Evolutionary conservation across 2,113 vertebrate species (phyloP).

Genomic region (Tyto alba): DNA sequence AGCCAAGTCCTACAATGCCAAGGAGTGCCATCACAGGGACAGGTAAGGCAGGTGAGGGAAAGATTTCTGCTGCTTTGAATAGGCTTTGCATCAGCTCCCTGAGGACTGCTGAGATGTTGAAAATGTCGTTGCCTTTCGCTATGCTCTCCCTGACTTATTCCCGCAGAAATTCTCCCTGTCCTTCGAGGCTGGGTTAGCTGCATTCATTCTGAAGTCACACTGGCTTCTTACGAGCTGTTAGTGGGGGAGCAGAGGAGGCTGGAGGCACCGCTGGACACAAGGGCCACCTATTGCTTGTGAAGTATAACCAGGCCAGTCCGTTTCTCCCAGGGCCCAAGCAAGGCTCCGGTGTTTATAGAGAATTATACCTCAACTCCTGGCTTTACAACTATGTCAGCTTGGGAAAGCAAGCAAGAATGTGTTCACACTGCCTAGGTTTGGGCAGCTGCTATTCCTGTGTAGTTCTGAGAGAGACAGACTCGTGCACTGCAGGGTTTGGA

Average conservation of each 20-base stretch:
- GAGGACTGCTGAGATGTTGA: neutral
- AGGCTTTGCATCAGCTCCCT: neutral
- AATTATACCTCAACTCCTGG: neutral
- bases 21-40: rapidly evolving
- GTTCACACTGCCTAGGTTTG: no score
- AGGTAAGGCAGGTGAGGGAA: neutral
- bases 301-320: rapidly evolving
- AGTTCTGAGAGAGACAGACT: neutral
- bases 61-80: neutral
- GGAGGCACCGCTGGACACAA: neutral
- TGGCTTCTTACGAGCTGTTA: no score
- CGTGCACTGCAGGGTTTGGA: neutral
- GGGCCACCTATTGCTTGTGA: no score
- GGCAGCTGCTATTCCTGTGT: neutral
- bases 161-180: neutral
- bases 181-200: neutral
- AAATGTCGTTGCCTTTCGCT: neutral
- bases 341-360: neutral
- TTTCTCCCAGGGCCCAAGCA: neutral
- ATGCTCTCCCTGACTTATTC: neutral
- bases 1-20: rapidly evolving
- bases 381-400: neutral
- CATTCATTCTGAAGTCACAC: neutral
- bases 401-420: rapidly evolving
- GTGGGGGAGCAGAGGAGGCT: neutral